Conservation (phyloP, 2,113 vertebrate genomes). For the Pedetes capensis region DNA sequence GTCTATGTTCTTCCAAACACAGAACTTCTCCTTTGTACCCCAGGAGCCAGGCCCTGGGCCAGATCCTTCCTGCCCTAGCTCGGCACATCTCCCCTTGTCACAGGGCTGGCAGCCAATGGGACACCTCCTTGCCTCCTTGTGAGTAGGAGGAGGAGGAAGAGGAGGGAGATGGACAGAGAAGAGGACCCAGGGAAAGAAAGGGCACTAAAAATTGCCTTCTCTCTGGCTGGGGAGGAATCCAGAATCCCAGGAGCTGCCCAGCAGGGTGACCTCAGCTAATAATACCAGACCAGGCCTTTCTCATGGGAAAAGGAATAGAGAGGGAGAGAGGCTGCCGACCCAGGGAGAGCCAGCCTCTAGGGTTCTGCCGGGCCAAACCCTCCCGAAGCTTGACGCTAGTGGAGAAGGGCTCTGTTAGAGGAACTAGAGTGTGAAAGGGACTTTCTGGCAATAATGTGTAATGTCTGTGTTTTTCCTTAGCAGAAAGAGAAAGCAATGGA, state of each 20-base stretch:
- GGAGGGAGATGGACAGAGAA: background rate
- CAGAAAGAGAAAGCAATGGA: background rate
- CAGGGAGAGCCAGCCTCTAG: background rate
- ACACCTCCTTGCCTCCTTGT: background rate
- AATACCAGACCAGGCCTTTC: conserved; percentile 41
- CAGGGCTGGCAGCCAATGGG: background rate
- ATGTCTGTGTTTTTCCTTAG: background rate
- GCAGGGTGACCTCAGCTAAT: conserved; percentile 15
- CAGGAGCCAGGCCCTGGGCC: background rate
- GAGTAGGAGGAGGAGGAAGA: background rate
- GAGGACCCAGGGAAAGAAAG: background rate
- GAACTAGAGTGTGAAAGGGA: background rate
- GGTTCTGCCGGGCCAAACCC: background rate
- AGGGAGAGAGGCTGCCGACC: background rate
- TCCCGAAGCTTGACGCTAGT: background rate
- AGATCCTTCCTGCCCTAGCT: background rate
- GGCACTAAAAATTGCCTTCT: conserved; percentile 46
- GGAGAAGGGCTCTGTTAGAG: background rate
- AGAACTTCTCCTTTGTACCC: background rate
- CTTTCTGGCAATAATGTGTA: background rate
- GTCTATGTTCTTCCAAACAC: conserved; percentile 28
- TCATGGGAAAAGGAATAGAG: conserved; percentile 36
- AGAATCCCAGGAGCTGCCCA: background rate
- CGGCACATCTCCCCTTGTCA: background rate
- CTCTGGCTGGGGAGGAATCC: background rate